These are phyloP conservation scores for Siphamia tubifer DNA, from an alignment of 2,113 vertebrate species.

Conservation along the genomic window DNA sequence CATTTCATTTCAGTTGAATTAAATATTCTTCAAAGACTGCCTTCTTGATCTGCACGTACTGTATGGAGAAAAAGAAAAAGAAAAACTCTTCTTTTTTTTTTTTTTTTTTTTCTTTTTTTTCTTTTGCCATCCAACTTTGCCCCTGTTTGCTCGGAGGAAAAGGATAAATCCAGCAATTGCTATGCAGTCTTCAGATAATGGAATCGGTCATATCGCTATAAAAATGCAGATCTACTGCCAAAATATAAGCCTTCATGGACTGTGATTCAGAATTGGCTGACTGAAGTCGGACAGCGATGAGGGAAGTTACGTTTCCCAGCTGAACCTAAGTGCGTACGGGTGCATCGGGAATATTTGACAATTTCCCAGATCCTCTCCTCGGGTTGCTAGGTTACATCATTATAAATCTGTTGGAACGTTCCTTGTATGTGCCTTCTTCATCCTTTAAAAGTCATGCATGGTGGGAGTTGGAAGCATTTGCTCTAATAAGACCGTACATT, in stretches of 20 bases:
- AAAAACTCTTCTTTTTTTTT: too few species aligned
- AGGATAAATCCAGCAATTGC: slow-evolving; percentile 33
- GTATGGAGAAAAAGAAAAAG: slow-evolving; percentile 15
- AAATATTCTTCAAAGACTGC: slow-evolving; percentile 15
- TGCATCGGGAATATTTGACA: slow-evolving; percentile 18
- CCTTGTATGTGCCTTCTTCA: slow-evolving; percentile 13
- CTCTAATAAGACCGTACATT: slow-evolving; percentile 23
- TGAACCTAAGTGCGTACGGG: slow-evolving; percentile 13
- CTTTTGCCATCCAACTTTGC: slow-evolving; percentile 6
- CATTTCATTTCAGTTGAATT: slow-evolving; percentile 15
- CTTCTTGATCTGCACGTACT: slow-evolving; percentile 11
- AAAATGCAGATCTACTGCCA: slow-evolving; percentile 42
- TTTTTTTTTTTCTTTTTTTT: not conserved
- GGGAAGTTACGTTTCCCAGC: not conserved
- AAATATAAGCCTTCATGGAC: slow-evolving; percentile 48
- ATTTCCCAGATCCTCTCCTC: slow-evolving; percentile 13
- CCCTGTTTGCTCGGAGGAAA: slow-evolving; percentile 11
- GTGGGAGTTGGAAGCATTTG: slow-evolving; percentile 21
- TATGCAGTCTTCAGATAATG: slow-evolving; percentile 27
- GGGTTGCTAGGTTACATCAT: slow-evolving; percentile 29
- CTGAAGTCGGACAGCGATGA: slow-evolving; percentile 15
- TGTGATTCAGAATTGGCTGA: slow-evolving; percentile 40
- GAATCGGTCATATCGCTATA: slow-evolving; percentile 43
- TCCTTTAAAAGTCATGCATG: slow-evolving; percentile 41
- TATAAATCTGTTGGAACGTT: slow-evolving; percentile 28